Evolutionary conservation across 92 coral and sea anemone genomes (phyloP), one percentile per base, ranked within the genome.

Genomic region (Montipora capitata): DNA sequence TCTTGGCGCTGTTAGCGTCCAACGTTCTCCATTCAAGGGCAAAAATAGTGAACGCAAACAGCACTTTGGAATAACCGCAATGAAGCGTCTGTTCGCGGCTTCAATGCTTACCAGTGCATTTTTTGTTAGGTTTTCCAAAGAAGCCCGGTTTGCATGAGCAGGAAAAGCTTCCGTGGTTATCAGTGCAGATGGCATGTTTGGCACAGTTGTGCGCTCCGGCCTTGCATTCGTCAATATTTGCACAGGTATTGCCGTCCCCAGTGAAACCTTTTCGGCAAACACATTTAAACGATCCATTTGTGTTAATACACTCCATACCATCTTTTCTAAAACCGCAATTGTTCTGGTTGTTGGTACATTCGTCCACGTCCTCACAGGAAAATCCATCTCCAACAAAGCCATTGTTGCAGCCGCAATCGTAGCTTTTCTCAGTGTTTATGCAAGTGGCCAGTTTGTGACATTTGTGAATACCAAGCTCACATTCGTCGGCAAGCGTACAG

Each of bases 371-470:
- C 17, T 43, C 59, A 41, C 88, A 83, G 2, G 17, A 2, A 3
- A 41, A 17, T 6, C 88, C 88, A 3, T 83, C 45, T 5, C 88
- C 79, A 57, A 72, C 88, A 72, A 35, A 83, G 9, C 88, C 88
- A 39, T 83, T 38, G 38, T 74, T 83, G 38, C 88, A 83, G 40
- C 20, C 70, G 38, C 88, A 83, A 2, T 74, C 56, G 10, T 61
- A 84, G 15, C 72, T 58, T 41, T 64, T 12, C 5, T 5, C 18
- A 12, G 80, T 84, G 81, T 84, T 74, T 18, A 73, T n/a, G 62
- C 88, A 84, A 13, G 70, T 84, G 14, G 88, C 88, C 62, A 15
- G 4, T 3, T 66, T 42, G 73, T 74, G 80, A 35, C 88, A 84
- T 10, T 43, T 59, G 38, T 84, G 88, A 16, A 12, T 62, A 18